Conservation (phyloP, 2,113 vertebrate genomes). For the Piaya cayana region DNA sequence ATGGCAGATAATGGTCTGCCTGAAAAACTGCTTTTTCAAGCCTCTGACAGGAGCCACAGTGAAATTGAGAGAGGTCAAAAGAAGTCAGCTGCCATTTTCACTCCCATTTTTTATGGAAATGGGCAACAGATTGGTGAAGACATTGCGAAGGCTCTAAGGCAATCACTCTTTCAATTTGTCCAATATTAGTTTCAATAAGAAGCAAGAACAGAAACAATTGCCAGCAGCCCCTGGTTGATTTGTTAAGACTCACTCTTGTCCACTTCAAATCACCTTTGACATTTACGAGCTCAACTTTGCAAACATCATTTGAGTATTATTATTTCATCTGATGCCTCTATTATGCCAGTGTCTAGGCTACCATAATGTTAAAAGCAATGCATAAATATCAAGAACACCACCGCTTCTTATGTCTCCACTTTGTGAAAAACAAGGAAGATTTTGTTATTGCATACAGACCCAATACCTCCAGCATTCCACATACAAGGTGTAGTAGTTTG, state of each 20-base stretch:
- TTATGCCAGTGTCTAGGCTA: constrained; percentile 1
- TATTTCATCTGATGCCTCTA: constrained; percentile 55
- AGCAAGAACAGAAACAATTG: constrained; percentile 59
- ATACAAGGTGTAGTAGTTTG: not conserved
- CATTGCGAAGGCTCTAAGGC: constrained; percentile 50
- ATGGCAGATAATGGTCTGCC: constrained; percentile 61
- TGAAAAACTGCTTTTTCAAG: constrained; percentile 69
- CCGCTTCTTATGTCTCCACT: not conserved
- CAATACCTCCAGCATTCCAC: not conserved
- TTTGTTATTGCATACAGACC: not conserved
- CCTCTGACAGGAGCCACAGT: constrained; percentile 44
- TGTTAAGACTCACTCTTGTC: constrained; percentile 66
- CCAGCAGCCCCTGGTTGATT: constrained; percentile 42
- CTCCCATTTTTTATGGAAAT: constrained; percentile 78
- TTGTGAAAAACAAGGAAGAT: not conserved
- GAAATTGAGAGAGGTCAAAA: constrained; percentile 70
- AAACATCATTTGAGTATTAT: constrained; percentile 64
- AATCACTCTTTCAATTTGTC: constrained; percentile 71
- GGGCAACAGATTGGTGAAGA: constrained; percentile 64
- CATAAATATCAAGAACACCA: not conserved
- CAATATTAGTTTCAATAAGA: constrained; percentile 71
- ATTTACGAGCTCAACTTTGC: constrained; percentile 51
- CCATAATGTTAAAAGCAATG: not conserved
- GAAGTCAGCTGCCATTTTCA: constrained; percentile 73
- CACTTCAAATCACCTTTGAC: constrained; percentile 66